Evolutionary conservation across 2,797 vertebrate species (phyloP).

Genomic region (Echeneis naucrates): DNA sequence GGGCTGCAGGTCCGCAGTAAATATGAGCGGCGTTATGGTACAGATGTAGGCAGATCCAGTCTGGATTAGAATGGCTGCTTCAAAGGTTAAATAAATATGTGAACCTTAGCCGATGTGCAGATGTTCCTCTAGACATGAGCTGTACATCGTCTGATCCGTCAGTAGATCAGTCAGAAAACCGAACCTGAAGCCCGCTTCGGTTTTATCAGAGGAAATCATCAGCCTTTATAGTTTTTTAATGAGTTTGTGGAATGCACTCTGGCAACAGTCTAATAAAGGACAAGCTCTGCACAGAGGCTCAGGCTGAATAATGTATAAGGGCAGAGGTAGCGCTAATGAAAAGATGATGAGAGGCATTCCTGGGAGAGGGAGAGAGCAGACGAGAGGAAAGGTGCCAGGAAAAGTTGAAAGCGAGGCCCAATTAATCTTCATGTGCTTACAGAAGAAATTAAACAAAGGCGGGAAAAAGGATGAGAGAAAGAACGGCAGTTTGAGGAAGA

Average conservation of each 20-base stretch:
- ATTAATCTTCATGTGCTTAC: constrained; percentile 83
- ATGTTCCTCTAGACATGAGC: constrained; percentile 57
- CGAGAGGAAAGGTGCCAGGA: constrained; percentile 59
- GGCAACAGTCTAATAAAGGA: constrained; percentile 83
- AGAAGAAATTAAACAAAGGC: constrained; percentile 74
- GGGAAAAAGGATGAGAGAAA: constrained; percentile 55
- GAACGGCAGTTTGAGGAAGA: constrained; percentile 43
- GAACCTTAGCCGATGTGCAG: constrained; percentile 26
- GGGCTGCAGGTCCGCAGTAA: not conserved
- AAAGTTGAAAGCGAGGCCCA: constrained; percentile 76
- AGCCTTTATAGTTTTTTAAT: constrained; percentile 84
- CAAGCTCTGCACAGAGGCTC: constrained; percentile 74
- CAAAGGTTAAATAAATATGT: constrained; percentile 42
- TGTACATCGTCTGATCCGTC: constrained; percentile 25
- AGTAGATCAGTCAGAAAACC: constrained; percentile 51
- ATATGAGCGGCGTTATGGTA: not conserved
- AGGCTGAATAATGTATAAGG: constrained; percentile 83
- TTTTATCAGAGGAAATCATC: constrained; percentile 77
- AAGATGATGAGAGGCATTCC: constrained; percentile 83
- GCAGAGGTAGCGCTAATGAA: constrained; percentile 83
- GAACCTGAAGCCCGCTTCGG: constrained; percentile 27
- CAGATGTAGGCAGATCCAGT: not conserved
- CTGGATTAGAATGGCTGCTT: constrained; percentile 20
- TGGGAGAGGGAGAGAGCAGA: constrained; percentile 63
- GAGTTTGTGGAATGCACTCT: constrained; percentile 83